A percentile compares a stretch with the other conserved stretches of the same genome.
phyloP scores from a whole-genome alignment of 2,888 invertebrate species.

The Erebia ligea region DNA sequence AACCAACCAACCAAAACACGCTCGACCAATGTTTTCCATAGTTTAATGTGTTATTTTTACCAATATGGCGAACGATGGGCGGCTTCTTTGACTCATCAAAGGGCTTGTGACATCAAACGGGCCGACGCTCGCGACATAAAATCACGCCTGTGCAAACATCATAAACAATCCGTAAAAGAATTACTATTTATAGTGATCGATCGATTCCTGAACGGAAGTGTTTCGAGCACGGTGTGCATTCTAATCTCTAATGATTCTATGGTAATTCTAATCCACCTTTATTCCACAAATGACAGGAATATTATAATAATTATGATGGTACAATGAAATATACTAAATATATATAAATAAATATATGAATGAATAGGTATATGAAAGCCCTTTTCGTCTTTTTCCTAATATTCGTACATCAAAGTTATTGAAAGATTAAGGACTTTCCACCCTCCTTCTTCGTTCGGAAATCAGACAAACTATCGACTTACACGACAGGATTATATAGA shows the following conservation, averaged over 20 bases:
- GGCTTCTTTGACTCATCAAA: constrained; percentile 75
- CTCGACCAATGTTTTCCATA: constrained; percentile 56
- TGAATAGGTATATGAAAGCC: background rate
- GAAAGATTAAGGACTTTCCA: constrained; percentile 30
- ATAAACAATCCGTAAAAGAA: constrained; percentile 49
- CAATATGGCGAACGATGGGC: constrained; percentile 71
- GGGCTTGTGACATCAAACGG: constrained; percentile 53
- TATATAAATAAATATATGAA: background rate
- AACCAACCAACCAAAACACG: constrained; percentile 34
- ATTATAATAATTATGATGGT: too few species aligned
- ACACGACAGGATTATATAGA: constrained; percentile 58
- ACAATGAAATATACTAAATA: too few species aligned
- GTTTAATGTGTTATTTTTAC: constrained; percentile 76
- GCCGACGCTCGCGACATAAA: constrained; percentile 59
- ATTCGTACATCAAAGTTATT: constrained; percentile 20
- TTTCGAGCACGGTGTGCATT: constrained; percentile 8
- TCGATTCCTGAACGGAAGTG: constrained; percentile 44
- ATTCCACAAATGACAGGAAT: background rate
- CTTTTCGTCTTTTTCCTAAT: constrained; percentile 2
- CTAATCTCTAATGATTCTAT: constrained; percentile 9
- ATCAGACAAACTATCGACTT: constrained; percentile 53
- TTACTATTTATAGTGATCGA: constrained; percentile 48
- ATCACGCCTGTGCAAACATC: constrained; percentile 56
- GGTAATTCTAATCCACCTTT: constrained; percentile 1
- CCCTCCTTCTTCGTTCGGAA: constrained; percentile 36